Conservation (phyloP, 1,140 invertebrate species). For the Saxidomus purpurata region DNA sequence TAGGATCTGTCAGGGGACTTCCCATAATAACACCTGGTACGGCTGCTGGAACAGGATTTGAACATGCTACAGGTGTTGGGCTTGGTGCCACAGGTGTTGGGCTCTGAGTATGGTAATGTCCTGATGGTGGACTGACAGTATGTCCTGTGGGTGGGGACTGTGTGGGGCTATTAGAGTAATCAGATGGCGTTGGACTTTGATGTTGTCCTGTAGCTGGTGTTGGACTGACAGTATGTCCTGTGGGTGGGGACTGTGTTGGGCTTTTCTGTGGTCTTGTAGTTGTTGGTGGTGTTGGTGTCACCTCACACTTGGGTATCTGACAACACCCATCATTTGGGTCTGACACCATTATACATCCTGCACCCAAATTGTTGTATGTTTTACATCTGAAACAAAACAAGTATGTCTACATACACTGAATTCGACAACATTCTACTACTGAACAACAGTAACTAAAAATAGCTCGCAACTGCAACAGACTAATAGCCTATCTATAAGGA, state of each 20-base stretch:
- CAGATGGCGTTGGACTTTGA: constrained; percentile 53
- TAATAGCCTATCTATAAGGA: too few relatives aligned
- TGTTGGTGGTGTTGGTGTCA: too few relatives aligned
- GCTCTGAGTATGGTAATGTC: background rate
- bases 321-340: constrained; percentile 77
- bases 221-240: background rate
- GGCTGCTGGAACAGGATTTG: constrained; percentile 67
- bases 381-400: constrained; percentile 71
- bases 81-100: background rate
- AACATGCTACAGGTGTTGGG: background rate
- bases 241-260: constrained; percentile 60
- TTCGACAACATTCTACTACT: constrained; percentile 58
- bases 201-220: constrained; percentile 64
- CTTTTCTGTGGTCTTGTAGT: constrained; percentile 61
- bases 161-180: background rate
- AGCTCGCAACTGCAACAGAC: too few relatives aligned
- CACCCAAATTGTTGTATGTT: constrained; percentile 67
- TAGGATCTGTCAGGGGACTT: constrained; percentile 65
- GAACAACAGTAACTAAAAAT: too few relatives aligned
- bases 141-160: constrained; percentile 39
- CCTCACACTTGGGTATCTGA: constrained; percentile 72
- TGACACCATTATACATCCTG: constrained; percentile 68
- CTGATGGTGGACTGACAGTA: background rate
- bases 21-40: constrained; percentile 71
- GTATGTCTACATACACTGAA: constrained; percentile 78